Base-by-base conservation (phyloP, 2,888 invertebrate species). In the Tenthredo scrophulariae region DNA sequence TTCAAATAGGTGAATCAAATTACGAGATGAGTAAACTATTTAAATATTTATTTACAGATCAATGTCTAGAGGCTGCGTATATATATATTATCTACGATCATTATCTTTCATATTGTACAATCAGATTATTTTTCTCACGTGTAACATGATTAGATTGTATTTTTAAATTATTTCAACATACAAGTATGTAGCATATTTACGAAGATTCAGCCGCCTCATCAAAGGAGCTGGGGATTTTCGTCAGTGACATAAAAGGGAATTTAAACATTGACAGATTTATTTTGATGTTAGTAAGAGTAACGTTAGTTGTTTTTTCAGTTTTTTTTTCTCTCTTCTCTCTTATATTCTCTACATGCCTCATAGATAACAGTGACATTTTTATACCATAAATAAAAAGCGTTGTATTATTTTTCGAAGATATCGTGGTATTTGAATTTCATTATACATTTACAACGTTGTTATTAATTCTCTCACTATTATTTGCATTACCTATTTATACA, bases 191-290 rank as follows among this genome's bases (percentile, higher is more conserved):
- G 22, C 13, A 22, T 62, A 62, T 26, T 22, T 22, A 7, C 26
- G 13, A 22, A n/a, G 7, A n/a, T 54, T 54, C n/a, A n/a, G n/a
- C 7, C 18, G 54, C n/a, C 7, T 54, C 10, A 26, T 22, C 26
- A 26, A 37, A 72, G 37, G 18, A 72, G n/a, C 37, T 37, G 37
- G 15, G 40, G 9, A 37, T 72, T 72, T 72, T n/a, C 18, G 70
- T 37, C 9, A 22, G 40, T 5, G 6, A 18, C 15, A 26, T 75
- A 75, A 74, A 29, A 75, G 84, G 33, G 33, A 79, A 84, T 84
- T 85, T 87, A 84, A 90, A 91, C 90, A 91, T 90, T 89, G 40
- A 58, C 58, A 58, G 22, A 62, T 62, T 62, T 62, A 62, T 62
- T 22, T 62, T 13, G 26, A 62, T 9, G 10, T 62, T 26, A 26